phyloP scores from a whole-genome alignment of 2,888 invertebrate species.

The Oligia strigilis region DNA sequence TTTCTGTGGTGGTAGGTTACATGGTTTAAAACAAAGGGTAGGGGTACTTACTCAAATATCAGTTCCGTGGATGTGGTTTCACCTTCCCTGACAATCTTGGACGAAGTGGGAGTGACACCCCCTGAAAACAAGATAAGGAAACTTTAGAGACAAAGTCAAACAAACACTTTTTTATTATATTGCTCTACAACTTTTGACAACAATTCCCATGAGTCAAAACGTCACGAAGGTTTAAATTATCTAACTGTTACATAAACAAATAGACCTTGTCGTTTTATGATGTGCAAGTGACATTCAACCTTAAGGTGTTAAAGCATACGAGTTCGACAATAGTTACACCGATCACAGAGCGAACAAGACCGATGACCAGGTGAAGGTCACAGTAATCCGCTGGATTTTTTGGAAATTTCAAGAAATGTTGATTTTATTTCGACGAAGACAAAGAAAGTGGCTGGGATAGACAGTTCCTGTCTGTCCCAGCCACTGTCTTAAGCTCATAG shows the following conservation, averaged over 20 bases:
- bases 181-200: not conserved
- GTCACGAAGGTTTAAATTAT: too few relatives aligned
- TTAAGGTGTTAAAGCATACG: too few relatives aligned
- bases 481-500: too few relatives aligned
- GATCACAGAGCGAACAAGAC: too few relatives aligned
- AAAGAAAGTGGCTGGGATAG: too few relatives aligned
- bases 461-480: too few relatives aligned
- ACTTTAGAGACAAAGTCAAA: not conserved
- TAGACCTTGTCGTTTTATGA: too few relatives aligned
- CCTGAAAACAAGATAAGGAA: constrained; percentile 71
- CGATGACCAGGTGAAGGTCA: not conserved
- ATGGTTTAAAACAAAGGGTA: not conserved
- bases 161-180: not conserved
- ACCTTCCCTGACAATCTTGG: constrained; percentile 68
- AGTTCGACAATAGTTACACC: too few relatives aligned
- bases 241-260: too few relatives aligned
- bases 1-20: not conserved
- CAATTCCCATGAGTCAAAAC: not conserved
- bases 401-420: not conserved
- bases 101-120: constrained; percentile 71
- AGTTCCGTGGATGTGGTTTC: constrained; percentile 71
- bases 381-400: not conserved
- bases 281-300: too few relatives aligned
- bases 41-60: constrained; percentile 76
- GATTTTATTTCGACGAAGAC: too few relatives aligned